phyloP scores from a whole-genome alignment of 2,888 invertebrate species.

The Cerastoderma edule region DNA sequence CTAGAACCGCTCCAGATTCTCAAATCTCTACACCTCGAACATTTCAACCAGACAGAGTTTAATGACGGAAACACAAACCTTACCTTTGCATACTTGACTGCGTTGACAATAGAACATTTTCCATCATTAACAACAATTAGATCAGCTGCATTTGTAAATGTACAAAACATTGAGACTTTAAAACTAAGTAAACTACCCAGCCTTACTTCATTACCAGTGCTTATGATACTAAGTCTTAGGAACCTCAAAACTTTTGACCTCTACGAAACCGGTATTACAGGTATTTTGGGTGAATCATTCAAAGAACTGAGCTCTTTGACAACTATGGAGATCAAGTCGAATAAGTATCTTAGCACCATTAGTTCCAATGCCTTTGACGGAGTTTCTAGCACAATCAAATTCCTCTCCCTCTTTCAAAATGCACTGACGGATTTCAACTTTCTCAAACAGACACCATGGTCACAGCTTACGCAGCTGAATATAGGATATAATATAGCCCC shows the following conservation, averaged over 20 bases:
- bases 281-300: constrained; percentile 32
- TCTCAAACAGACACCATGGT: constrained; percentile 48
- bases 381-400: constrained; percentile 41
- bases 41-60: constrained; percentile 46
- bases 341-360: constrained; percentile 28
- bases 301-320: constrained; percentile 30
- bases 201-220: constrained; percentile 35
- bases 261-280: constrained; percentile 31
- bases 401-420: constrained; percentile 35
- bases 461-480: constrained; percentile 60
- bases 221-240: constrained; percentile 29
- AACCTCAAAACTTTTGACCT: constrained; percentile 29
- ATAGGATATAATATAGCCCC: constrained; percentile 62
- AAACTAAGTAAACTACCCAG: constrained; percentile 17
- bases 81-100: constrained; percentile 49
- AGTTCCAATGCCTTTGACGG: constrained; percentile 36
- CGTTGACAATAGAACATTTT: constrained; percentile 54
- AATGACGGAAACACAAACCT: constrained; percentile 35
- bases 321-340: constrained; percentile 33
- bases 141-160: constrained; percentile 24
- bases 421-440: constrained; percentile 10
- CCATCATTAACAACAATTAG: constrained; percentile 26
- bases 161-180: constrained; percentile 32
- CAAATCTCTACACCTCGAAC: constrained; percentile 55
- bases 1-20: constrained; percentile 56